Evolutionary conservation across 1,140 invertebrate genomes (phyloP).

Genomic region (Calosoma granatense): DNA sequence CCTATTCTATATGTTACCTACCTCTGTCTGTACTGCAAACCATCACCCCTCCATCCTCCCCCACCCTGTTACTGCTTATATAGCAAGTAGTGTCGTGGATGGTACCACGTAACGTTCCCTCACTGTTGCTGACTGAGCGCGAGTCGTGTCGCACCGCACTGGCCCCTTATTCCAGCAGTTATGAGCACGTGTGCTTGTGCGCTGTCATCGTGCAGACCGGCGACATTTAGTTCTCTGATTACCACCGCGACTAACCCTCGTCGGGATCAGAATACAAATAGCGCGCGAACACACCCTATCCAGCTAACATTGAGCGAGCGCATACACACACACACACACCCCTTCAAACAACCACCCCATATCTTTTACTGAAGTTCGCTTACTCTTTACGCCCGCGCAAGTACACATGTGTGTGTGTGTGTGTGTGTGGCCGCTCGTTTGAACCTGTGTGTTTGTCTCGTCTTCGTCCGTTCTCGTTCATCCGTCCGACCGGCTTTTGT

Average conservation of each 20-base stretch:
- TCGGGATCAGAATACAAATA: conserved; percentile 6
- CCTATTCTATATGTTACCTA: no score
- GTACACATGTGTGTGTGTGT: no score
- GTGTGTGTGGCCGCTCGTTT: no score
- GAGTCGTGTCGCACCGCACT: neutral
- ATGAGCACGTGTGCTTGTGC: conserved; percentile 2
- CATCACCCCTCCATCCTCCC: neutral
- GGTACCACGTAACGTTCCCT: neutral
- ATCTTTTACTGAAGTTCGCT: no score
- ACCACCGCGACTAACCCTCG: conserved; percentile 5
- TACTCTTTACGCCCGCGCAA: no score
- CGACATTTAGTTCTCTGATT: conserved; percentile 6
- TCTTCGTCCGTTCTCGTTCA: neutral
- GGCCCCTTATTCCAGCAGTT: neutral
- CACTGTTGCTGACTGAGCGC: neutral
- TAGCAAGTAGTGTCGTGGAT: neutral
- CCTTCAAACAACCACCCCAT: no score
- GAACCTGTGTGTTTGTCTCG: no score
- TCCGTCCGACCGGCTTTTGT: neutral
- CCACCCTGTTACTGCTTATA: no score
- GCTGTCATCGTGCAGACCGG: neutral
- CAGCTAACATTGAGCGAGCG: no score
- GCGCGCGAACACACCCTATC: neutral
- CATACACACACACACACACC: no score
- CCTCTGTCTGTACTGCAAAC: no score